Base-by-base conservation (phyloP, 2,888 invertebrate genomes). In the Lithophane socia region DNA sequence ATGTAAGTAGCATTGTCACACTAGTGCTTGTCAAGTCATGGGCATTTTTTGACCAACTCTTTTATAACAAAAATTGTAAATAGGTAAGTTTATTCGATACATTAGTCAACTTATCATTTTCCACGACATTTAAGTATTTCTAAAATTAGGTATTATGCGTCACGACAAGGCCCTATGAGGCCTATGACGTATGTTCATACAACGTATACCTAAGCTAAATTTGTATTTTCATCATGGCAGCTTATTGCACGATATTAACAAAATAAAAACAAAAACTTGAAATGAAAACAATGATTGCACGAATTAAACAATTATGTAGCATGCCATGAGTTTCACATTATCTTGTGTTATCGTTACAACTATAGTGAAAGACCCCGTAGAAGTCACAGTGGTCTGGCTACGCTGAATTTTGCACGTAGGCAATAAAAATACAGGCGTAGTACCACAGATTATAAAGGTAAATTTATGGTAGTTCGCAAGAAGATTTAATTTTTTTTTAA, bases 221-320 rank as follows among this genome's bases (percentile, higher is more conserved):
- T 73, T 85, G 72, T 75, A 66, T 86, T 79, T 79, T 78, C 66
- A 73, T 79, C 86, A 85, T 86, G 88, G 89, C 89, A 85, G 83
- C 85, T 82, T 92, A 92, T 92, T 92, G 92, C 92, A 92, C 92
- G 75, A 85, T 77, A 79, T 69, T 70, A 86, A 89, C 81, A 88
- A 83, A 87, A 84, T 44, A 65, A 77, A 74, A 85, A 86, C 72
- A 85, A 75, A 83, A 75, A 86, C 80, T 82, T 79, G 73, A 74
- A 79, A 77, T 78, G 77, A 80, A 88, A 87, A 89, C 85, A 86
- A 86, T 77, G 65, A 90, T 88, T 86, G 88, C 90, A 90, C 84
- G 69, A 78, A 74, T 76, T 75, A 65, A 74, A 83, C 67, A 83
- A 77, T 58, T 42, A 68, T 52, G 24, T 72, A 86, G 75, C 79